Conservation (phyloP, 2,113 vertebrate genomes). For the Gymnocephalus cernua region DNA sequence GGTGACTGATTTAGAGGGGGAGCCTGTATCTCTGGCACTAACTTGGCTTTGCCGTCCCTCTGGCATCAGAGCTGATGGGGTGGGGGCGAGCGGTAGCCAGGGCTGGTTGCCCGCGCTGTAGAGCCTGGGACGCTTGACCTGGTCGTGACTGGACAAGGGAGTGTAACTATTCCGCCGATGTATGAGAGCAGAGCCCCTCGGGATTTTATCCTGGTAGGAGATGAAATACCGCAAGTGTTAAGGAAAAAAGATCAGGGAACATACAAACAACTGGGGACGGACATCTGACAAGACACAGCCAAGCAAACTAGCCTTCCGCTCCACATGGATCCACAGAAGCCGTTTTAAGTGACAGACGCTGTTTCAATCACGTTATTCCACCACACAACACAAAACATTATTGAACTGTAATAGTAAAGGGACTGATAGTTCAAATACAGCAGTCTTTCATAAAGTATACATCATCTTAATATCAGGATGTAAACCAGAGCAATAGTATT, state of each 20-base stretch:
- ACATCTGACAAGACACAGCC: conserved; percentile 31
- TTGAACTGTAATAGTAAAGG: neutral
- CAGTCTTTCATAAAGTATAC: conserved; percentile 5
- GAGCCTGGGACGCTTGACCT: conserved; percentile 91
- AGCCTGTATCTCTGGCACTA: conserved; percentile 82
- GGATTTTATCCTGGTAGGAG: conserved; percentile 87
- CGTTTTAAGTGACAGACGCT: neutral
- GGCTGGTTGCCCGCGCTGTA: conserved; percentile 95
- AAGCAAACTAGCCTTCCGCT: conserved; percentile 15
- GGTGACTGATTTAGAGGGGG: conserved; percentile 56
- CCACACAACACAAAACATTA: conserved; percentile 15
- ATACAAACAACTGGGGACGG: conserved; percentile 19
- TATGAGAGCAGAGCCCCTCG: conserved; percentile 85
- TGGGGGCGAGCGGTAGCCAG: conserved; percentile 84
- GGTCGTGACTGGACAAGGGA: conserved; percentile 92
- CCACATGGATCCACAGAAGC: conserved; percentile 11
- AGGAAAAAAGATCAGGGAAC: conserved; percentile 30
- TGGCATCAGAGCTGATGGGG: conserved; percentile 85
- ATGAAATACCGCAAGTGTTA: conserved; percentile 80
- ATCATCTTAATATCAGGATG: conserved; percentile 16
- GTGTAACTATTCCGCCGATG: conserved; percentile 97
- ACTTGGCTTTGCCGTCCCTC: conserved; percentile 91
- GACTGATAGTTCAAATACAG: neutral
- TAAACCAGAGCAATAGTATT: conserved; percentile 24
- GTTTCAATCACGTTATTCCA: neutral